phyloP scores from a whole-genome alignment of 2,888 invertebrate genomes.

The Tortrix viridana region DNA sequence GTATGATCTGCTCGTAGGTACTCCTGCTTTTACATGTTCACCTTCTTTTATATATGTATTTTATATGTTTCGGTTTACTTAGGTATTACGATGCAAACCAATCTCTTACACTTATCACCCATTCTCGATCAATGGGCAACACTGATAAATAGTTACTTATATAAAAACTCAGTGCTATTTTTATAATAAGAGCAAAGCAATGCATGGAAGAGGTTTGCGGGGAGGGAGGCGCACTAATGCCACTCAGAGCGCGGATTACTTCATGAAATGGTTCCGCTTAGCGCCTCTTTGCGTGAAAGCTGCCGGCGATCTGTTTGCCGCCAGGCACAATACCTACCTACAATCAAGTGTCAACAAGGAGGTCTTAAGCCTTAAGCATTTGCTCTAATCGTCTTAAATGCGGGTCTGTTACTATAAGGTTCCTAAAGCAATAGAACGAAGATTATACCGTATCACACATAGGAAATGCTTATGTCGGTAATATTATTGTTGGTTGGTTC shows the following conservation, averaged over 20 bases:
- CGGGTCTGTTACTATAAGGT: constrained; percentile 25
- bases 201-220: constrained; percentile 50
- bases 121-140: not conserved
- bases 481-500: no score
- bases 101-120: no score
- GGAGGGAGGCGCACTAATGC: constrained; percentile 63
- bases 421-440: constrained; percentile 22
- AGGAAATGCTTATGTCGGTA: no score
- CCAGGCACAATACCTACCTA: constrained; percentile 50
- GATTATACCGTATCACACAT: not conserved
- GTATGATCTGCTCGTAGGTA: no score
- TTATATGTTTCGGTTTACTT: no score
- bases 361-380: constrained; percentile 41
- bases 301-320: constrained; percentile 69
- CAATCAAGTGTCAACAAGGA: constrained; percentile 59
- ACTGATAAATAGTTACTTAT: not conserved
- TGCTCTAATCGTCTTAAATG: constrained; percentile 33
- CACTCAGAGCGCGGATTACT: constrained; percentile 71
- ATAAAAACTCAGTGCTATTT: constrained; percentile 38
- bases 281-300: constrained; percentile 70
- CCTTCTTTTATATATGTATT: no score
- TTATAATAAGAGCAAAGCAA: constrained; percentile 60
- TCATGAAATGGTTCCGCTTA: constrained; percentile 72
- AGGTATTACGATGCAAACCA: no score
- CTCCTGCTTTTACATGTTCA: no score